Evolutionary conservation across 2,113 vertebrate genomes (phyloP).

Genomic region (Pagrus major): DNA sequence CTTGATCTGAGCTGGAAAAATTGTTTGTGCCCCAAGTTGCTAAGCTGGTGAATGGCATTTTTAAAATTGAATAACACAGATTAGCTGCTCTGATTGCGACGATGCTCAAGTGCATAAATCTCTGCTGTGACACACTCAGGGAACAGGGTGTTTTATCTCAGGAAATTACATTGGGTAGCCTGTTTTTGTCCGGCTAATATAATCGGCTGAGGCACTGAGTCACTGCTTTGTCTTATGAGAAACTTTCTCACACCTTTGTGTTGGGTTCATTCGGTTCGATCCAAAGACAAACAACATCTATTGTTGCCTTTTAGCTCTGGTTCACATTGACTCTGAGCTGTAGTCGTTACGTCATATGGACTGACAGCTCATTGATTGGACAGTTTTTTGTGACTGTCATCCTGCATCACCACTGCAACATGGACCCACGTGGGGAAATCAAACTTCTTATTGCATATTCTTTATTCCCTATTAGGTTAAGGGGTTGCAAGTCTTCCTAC

Average conservation of each 20-base stretch:
- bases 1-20: constrained; percentile 50
- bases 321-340: neutral
- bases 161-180: constrained; percentile 12
- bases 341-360: neutral
- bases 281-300: neutral
- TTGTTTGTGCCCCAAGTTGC: constrained; percentile 46
- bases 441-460: too few species aligned
- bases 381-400: neutral
- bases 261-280: neutral
- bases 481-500: too few species aligned
- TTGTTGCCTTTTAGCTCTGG: neutral
- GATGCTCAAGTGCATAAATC: constrained; percentile 37
- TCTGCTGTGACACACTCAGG: constrained; percentile 8
- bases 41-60: constrained; percentile 62
- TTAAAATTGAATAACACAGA: constrained; percentile 69
- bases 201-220: neutral
- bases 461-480: too few species aligned
- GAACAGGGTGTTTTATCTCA: constrained; percentile 34
- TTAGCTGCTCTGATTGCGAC: constrained; percentile 59
- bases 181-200: constrained; percentile 13
- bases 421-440: neutral
- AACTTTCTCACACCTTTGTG: neutral
- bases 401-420: neutral
- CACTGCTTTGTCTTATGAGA: neutral
- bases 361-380: neutral